These are phyloP conservation scores for Mystacides longicornis DNA, from an alignment of 2,888 invertebrate species.

Conservation along the genomic window DNA sequence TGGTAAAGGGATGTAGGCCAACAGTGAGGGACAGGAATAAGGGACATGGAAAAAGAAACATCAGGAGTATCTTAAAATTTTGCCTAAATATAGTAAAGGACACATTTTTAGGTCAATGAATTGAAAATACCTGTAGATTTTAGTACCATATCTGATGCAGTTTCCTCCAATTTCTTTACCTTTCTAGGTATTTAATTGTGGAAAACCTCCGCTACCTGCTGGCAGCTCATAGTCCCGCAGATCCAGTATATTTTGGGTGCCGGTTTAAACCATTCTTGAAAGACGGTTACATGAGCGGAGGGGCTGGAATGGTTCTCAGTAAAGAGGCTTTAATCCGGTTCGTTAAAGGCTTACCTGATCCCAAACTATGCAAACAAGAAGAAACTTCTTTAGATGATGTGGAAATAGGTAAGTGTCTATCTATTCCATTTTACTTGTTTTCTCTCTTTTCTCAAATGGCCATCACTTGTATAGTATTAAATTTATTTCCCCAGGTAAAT, in stretches of 20 bases:
- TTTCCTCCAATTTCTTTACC: too few relatives aligned
- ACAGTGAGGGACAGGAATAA: too few relatives aligned
- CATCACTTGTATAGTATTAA: too few relatives aligned
- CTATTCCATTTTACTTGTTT: neutral
- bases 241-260: slow-evolving; percentile 85
- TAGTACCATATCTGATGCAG: too few relatives aligned
- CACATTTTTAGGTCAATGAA: neutral
- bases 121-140: too few relatives aligned
- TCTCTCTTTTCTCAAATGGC: neutral
- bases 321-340: slow-evolving; percentile 70
- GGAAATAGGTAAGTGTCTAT: slow-evolving; percentile 62
- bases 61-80: neutral
- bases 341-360: slow-evolving; percentile 64
- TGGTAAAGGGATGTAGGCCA: too few relatives aligned
- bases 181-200: slow-evolving; percentile 75
- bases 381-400: slow-evolving; percentile 83
- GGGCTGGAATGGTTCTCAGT: slow-evolving; percentile 93
- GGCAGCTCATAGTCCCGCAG: slow-evolving; percentile 60
- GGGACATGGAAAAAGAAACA: too few relatives aligned
- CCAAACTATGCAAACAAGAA: slow-evolving; percentile 58
- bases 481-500: slow-evolving; percentile 59
- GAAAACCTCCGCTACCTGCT: slow-evolving; percentile 94
- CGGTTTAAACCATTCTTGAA: slow-evolving; percentile 78
- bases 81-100: neutral
- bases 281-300: slow-evolving; percentile 85